Evolutionary conservation across 2,113 vertebrate genomes (phyloP).

Genomic region (Limanda limanda): DNA sequence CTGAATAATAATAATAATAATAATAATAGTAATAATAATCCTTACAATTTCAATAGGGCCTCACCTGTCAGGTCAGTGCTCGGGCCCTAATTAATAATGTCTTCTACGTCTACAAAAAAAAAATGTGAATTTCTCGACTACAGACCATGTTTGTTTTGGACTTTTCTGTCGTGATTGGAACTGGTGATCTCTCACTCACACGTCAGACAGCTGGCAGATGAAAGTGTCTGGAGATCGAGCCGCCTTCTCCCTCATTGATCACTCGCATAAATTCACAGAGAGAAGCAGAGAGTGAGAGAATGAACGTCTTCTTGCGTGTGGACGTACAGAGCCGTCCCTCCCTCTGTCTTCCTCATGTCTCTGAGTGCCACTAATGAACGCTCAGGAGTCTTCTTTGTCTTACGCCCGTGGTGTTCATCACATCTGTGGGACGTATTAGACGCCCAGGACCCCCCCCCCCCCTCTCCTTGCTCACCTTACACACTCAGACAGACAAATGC

Average conservation of each 20-base stretch:
- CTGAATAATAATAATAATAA: too few species aligned
- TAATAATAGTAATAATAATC: too few species aligned
- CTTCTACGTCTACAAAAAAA: neutral
- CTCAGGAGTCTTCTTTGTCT: slow-evolving; percentile 56
- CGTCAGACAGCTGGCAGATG: neutral
- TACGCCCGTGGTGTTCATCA: slow-evolving; percentile 36
- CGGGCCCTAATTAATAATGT: neutral
- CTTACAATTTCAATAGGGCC: too few species aligned
- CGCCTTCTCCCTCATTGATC: neutral
- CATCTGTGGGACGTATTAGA: slow-evolving; percentile 46
- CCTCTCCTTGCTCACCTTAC: slow-evolving; percentile 6
- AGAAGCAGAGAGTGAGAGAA: neutral
- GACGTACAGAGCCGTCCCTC: neutral
- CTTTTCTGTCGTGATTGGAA: neutral
- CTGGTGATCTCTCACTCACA: neutral
- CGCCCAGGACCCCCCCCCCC: neutral
- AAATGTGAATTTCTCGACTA: neutral
- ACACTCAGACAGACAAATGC: slow-evolving; percentile 16
- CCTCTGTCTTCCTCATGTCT: neutral
- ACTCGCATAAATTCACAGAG: slow-evolving; percentile 1
- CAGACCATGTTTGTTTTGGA: neutral
- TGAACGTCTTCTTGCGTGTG: slow-evolving; percentile 6
- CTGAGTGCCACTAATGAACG: slow-evolving; percentile 44
- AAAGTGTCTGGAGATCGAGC: neutral
- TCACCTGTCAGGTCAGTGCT: too few species aligned